A percentile compares a stretch with the other conserved stretches of the same genome.
These are phyloP conservation scores for Drosophila serrata DNA, from an alignment of 1,140 invertebrate species.

Conservation along the genomic window DNA sequence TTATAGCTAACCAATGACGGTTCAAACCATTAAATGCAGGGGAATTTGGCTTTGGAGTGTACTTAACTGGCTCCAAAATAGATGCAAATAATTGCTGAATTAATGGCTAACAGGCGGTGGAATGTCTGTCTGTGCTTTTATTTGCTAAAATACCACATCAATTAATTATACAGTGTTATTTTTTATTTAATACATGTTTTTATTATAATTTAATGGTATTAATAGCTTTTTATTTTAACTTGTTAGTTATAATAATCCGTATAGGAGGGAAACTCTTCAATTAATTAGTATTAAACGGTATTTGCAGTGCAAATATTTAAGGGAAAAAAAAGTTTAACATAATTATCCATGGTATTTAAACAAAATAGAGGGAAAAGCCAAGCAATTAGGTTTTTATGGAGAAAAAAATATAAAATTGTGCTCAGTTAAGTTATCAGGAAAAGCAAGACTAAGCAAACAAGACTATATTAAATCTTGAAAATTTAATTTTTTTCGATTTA, in stretches of 20 bases:
- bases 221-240: neutral
- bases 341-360: neutral
- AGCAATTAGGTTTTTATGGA: neutral
- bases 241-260: neutral
- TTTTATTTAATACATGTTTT: neutral
- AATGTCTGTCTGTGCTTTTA: neutral
- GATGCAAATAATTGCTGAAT: constrained; percentile 19
- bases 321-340: neutral
- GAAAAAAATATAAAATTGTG: neutral
- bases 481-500: no score
- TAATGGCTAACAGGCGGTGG: constrained; percentile 3
- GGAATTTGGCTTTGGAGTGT: constrained; percentile 16
- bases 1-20: constrained; percentile 36
- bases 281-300: neutral
- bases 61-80: constrained; percentile 11
- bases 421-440: neutral
- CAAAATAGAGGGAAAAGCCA: neutral
- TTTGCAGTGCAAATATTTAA: neutral
- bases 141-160: constrained; percentile 2
- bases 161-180: constrained; percentile 6
- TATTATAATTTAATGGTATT: constrained; percentile 7
- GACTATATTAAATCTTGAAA: no score
- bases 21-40: constrained; percentile 32
- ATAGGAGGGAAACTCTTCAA: neutral
- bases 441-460: no score